Evolutionary conservation across 2,888 invertebrate species (phyloP).

Genomic region (Teinopalpus imperialis): DNA sequence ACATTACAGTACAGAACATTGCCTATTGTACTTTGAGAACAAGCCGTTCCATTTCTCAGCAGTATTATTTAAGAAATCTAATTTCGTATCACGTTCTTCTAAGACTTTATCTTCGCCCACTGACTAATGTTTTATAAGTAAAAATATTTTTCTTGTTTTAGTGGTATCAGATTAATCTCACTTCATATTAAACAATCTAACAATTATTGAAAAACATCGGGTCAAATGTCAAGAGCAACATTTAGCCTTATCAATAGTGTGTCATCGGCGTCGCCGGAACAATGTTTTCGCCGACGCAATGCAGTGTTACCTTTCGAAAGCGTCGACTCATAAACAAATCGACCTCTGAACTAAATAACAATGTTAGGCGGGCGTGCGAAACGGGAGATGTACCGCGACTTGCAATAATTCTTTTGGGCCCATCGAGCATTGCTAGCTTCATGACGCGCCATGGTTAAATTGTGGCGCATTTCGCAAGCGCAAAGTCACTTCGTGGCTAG

Average conservation of each 20-base stretch:
- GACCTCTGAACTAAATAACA: slow-evolving; percentile 80
- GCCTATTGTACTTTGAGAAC: too few relatives aligned
- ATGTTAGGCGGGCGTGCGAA: slow-evolving; percentile 78
- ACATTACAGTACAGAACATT: too few relatives aligned
- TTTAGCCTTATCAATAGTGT: slow-evolving; percentile 77
- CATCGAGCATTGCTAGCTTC: slow-evolving; percentile 58
- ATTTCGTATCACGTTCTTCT: not conserved
- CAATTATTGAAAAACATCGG: slow-evolving; percentile 16
- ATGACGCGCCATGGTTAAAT: slow-evolving; percentile 54
- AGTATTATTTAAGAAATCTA: not conserved
- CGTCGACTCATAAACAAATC: slow-evolving; percentile 77
- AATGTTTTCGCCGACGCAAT: slow-evolving; percentile 67
- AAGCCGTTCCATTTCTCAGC: slow-evolving; percentile 9
- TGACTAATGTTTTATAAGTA: not conserved
- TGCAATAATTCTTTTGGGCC: slow-evolving; percentile 72
- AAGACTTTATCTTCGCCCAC: not conserved
- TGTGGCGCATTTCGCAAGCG: slow-evolving; percentile 35
- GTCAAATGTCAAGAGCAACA: slow-evolving; percentile 47
- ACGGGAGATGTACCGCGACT: slow-evolving; percentile 73
- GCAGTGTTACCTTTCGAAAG: slow-evolving; percentile 79
- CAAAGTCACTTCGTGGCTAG: slow-evolving; percentile 55
- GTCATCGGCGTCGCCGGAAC: slow-evolving; percentile 69
- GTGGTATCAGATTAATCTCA: slow-evolving; percentile 5
- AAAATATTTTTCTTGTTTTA: slow-evolving; percentile 1
- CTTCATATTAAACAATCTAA: slow-evolving; percentile 8